phyloP scores from a whole-genome alignment of 1,140 invertebrate genomes.

The Procambarus virginalis region DNA sequence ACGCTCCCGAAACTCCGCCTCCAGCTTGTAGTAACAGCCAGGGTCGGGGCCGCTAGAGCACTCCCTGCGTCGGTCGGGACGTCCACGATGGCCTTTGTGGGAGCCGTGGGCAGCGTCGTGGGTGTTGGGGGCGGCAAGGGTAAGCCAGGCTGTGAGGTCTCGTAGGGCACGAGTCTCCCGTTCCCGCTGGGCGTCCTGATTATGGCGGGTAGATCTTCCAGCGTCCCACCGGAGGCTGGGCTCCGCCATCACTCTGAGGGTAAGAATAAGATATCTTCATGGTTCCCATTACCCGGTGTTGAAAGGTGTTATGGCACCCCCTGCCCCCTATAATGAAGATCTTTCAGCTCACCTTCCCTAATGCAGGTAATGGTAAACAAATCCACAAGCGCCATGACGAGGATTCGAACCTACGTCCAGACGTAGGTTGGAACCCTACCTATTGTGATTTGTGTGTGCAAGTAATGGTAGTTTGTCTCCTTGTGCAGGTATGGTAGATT shows the following conservation, averaged over 20 bases:
- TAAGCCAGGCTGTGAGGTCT: constrained; percentile 65
- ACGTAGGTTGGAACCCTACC: too few relatives aligned
- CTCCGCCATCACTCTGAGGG: constrained; percentile 51
- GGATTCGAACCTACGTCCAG: too few relatives aligned
- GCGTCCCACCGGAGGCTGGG: constrained; percentile 67
- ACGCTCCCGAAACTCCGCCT: constrained; percentile 64
- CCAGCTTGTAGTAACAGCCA: constrained; percentile 63
- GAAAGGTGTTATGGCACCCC: too few relatives aligned
- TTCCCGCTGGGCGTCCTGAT: constrained; percentile 69
- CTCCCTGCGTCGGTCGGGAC: constrained; percentile 30
- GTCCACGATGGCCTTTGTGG: constrained; percentile 27
- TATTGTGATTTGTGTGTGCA: too few relatives aligned
- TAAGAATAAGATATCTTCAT: too few relatives aligned
- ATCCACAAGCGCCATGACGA: too few relatives aligned
- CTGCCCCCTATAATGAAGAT: too few relatives aligned
- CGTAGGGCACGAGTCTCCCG: constrained; percentile 56
- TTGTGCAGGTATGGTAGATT: too few relatives aligned
- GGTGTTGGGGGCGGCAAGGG: constrained; percentile 57
- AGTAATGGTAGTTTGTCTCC: too few relatives aligned
- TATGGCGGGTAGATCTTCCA: constrained; percentile 65
- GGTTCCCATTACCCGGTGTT: too few relatives aligned
- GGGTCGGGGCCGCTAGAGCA: constrained; percentile 42
- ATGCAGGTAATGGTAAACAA: too few relatives aligned
- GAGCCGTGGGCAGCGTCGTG: constrained; percentile 38
- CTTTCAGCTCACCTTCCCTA: too few relatives aligned